A percentile compares a stretch with the other conserved stretches of the same genome.
These are phyloP conservation scores for Amazona guildingii DNA, from an alignment of 2,113 vertebrate species.

Conservation along the genomic window DNA sequence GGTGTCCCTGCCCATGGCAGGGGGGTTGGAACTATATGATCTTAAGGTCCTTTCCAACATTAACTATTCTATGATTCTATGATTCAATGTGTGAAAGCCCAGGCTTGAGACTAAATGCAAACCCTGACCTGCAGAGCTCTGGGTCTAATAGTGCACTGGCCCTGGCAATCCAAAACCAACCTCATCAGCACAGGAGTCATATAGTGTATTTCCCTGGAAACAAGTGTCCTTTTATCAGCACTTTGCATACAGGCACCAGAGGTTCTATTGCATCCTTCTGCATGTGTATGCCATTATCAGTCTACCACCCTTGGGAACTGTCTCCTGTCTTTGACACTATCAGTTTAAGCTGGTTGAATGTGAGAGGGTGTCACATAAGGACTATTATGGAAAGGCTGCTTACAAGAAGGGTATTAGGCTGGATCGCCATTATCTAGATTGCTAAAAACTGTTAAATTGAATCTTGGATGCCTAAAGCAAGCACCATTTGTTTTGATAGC, in stretches of 20 bases:
- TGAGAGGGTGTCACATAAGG: neutral
- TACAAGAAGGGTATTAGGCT: neutral
- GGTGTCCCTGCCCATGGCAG: no score
- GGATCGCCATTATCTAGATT: neutral
- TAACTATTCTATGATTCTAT: no score
- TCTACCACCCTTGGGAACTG: neutral
- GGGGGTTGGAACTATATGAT: no score
- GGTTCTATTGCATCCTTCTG: neutral
- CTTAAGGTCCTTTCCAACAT: no score
- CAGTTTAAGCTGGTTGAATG: neutral
- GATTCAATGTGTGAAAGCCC: neutral
- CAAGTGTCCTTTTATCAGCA: neutral
- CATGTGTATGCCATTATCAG: neutral
- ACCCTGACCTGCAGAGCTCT: rapidly evolving
- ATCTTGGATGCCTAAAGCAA: neutral
- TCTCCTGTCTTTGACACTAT: neutral
- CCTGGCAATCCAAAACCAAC: neutral
- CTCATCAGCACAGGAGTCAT: neutral
- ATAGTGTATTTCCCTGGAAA: rapidly evolving
- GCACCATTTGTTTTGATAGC: neutral
- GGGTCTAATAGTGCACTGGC: rapidly evolving
- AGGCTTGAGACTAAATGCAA: neutral
- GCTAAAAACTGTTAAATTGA: neutral
- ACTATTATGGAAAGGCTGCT: neutral
- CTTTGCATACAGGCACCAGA: neutral